phyloP scores from a whole-genome alignment of 2,113 vertebrate genomes.

The Alligator sinensis region DNA sequence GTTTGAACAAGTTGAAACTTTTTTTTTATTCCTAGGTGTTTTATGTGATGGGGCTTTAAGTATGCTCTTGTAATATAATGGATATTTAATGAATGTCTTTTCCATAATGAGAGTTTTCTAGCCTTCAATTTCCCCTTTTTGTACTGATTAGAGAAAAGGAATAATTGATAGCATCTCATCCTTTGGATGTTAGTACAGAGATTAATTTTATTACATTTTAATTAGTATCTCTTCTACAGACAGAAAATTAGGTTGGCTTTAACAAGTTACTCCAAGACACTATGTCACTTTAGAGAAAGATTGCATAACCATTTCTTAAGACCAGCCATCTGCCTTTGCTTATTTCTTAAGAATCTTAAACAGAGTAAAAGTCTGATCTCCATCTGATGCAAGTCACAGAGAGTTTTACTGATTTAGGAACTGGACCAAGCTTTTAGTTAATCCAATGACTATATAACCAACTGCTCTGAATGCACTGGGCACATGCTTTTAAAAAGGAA shows the following conservation, averaged over 20 bases:
- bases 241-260: neutral
- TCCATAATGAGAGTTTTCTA: neutral
- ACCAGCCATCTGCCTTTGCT: conserved; percentile 24
- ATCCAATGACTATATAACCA: neutral
- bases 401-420: neutral
- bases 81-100: neutral
- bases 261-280: neutral
- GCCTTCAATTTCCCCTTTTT: conserved; percentile 15
- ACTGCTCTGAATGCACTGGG: neutral
- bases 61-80: neutral
- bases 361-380: neutral
- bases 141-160: neutral
- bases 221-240: conserved; percentile 1
- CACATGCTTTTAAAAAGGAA: neutral
- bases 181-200: neutral
- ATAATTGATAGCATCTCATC: neutral
- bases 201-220: conserved; percentile 36
- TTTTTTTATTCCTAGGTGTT: no score
- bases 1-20: neutral
- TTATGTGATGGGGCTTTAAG: neutral
- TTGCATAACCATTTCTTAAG: neutral
- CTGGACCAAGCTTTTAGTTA: neutral
- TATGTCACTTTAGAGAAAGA: neutral
- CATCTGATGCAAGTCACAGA: neutral
- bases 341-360: conserved; percentile 22